Evolutionary conservation across 30 jellyfish, hydroid and myxozoan genomes (phyloP), one percentile per base, ranked within the genome.

Genomic region (Rhopilema esculentum): DNA sequence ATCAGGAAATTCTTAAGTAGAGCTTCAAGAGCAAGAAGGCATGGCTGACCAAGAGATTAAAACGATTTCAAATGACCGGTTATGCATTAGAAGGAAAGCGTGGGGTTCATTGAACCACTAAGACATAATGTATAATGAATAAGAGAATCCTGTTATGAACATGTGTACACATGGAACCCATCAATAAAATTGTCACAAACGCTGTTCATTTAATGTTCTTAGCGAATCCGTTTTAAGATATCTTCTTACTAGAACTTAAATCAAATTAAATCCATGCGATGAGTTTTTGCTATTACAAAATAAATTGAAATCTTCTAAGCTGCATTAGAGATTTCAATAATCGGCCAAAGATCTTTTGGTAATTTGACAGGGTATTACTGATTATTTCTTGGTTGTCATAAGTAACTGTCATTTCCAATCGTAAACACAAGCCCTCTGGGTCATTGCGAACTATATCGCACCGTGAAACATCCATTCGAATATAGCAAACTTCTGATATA

Each of bases 131-230:
- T 12, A 40, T 2, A 40, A 40, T 40, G 57, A 40, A 40, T 40
- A 40, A 40, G 57, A 40, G 57, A 40, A 40, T 40, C 57, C 57
- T 40, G 57, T 40, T 40, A 40, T 40, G 12, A 40, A 40, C 57
- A 2, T 22, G 84, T 73, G 2, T 22, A 19, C 84, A 73, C 84
- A 73, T 73, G 84, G 64, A 15, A 73, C 4, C 49, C 33, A 24
- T 73, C 84, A 73, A 30, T 31, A 50, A 12, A 22, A 67, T 50
- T 73, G 84, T 73, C 84, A 40, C 24, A 21, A 18, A 22, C 70
- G 20, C 84, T 31, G 70, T 73, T 73, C 40, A 17, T 33, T 23
- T 40, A n/a, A 33, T 22, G 49, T 21, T 31, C 40, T 21, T 33
- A 73, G 24, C 22, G 84, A 40, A 32, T 73, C 51, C 40, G 33